A percentile compares a stretch with the other conserved stretches of the same genome.
phyloP scores from a whole-genome alignment of 1,140 invertebrate genomes.

The Drosophila sulfurigaster region DNA sequence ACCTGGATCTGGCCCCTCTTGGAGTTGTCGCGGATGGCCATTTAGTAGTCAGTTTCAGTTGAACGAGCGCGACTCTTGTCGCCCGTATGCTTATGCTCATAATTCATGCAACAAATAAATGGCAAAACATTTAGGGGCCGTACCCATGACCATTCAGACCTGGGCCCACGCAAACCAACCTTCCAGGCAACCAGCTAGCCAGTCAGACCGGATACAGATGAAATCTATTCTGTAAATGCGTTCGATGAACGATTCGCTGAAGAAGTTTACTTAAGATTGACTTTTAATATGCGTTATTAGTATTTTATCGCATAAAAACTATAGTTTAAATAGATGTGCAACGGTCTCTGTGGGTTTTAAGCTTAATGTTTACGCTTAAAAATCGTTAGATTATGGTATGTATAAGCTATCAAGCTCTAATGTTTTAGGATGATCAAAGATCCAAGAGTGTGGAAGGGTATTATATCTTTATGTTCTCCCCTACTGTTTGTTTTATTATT shows the following conservation, averaged over 20 bases:
- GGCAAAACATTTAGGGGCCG: slow-evolving; percentile 45
- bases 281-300: slow-evolving; percentile 17
- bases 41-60: slow-evolving; percentile 52
- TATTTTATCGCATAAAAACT: too few relatives aligned
- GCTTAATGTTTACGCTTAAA: too few relatives aligned
- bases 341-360: too few relatives aligned
- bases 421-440: too few relatives aligned
- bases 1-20: neutral
- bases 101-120: slow-evolving; percentile 83
- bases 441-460: too few relatives aligned
- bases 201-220: slow-evolving; percentile 44
- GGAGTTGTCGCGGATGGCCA: slow-evolving; percentile 48
- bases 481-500: neutral
- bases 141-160: neutral
- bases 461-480: too few relatives aligned
- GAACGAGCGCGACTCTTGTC: slow-evolving; percentile 50
- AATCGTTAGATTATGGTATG: too few relatives aligned
- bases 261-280: slow-evolving; percentile 28
- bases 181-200: neutral
- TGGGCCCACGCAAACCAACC: slow-evolving; percentile 53
- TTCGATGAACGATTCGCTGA: slow-evolving; percentile 23
- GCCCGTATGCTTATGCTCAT: slow-evolving; percentile 71
- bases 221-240: slow-evolving; percentile 18
- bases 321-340: too few relatives aligned
- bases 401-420: too few relatives aligned